Conservation (phyloP, 2,888 invertebrate genomes). For the Tyria jacobaeae region DNA sequence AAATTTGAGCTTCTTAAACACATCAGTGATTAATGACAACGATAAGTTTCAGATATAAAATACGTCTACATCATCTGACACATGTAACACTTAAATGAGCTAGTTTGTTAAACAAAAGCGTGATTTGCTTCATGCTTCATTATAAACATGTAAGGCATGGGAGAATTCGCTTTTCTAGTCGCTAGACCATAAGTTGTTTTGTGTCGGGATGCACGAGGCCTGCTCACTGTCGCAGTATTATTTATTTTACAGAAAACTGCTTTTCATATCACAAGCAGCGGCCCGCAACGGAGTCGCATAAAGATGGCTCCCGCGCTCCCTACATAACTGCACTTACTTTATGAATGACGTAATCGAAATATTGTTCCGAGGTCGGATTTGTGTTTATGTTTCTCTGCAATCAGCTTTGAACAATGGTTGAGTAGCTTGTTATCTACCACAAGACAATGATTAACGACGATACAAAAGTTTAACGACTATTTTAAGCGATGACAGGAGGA, state of each 20-base stretch:
- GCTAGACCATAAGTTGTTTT: slow-evolving; percentile 60
- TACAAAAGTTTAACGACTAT: slow-evolving; percentile 37
- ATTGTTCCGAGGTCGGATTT: slow-evolving; percentile 71
- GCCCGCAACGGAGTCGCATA: slow-evolving; percentile 68
- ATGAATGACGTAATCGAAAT: slow-evolving; percentile 78
- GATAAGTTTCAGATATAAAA: slow-evolving; percentile 17
- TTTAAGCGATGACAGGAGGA: slow-evolving; percentile 53
- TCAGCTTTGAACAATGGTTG: slow-evolving; percentile 60
- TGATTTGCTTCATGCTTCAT: background rate
- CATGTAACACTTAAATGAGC: background rate
- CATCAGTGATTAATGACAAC: slow-evolving; percentile 21
- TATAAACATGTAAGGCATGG: slow-evolving; percentile 20
- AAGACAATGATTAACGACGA: slow-evolving; percentile 43
- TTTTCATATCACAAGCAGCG: slow-evolving; percentile 83
- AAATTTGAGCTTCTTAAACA: slow-evolving; percentile 34
- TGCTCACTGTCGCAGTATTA: slow-evolving; percentile 72
- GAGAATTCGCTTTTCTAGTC: slow-evolving; percentile 33
- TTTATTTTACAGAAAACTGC: slow-evolving; percentile 77
- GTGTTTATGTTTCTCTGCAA: slow-evolving; percentile 65
- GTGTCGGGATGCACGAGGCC: slow-evolving; percentile 53
- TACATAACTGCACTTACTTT: slow-evolving; percentile 77
- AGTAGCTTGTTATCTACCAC: slow-evolving; percentile 54
- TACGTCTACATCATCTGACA: background rate
- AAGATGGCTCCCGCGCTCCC: slow-evolving; percentile 70
- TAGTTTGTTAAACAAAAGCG: background rate